Conservation (phyloP, 2,113 vertebrate species). For the Microtus ochrogaster region DNA sequence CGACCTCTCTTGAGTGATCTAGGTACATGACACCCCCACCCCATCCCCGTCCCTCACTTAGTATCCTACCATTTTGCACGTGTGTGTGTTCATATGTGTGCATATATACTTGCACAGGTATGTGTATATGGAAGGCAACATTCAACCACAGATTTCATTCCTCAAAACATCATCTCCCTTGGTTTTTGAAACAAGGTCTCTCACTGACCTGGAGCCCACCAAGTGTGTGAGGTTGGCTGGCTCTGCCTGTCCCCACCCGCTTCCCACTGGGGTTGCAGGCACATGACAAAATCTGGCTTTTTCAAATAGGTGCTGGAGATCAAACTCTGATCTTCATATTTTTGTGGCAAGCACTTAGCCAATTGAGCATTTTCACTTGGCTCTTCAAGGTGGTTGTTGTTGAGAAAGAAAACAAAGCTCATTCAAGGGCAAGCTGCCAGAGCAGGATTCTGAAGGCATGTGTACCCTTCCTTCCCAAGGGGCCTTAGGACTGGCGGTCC, state of each 20-base stretch:
- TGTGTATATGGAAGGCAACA: neutral
- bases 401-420: neutral
- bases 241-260: neutral
- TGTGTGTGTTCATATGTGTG: neutral
- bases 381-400: neutral
- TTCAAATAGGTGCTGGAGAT: neutral
- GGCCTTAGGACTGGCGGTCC: rapidly evolving
- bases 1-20: neutral
- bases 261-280: neutral
- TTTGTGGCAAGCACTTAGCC: neutral
- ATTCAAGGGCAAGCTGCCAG: neutral
- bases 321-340: neutral
- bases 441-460: neutral
- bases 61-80: neutral
- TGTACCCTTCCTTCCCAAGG: neutral
- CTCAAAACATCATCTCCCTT: neutral
- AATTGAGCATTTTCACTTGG: neutral
- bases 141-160: neutral
- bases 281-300: neutral
- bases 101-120: neutral
- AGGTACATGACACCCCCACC: neutral
- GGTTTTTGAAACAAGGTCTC: neutral
- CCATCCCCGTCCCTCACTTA: neutral
- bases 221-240: neutral
- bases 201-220: neutral